Percentiles rank a stretch among this genome's conserved stretches.
These are phyloP conservation scores for Cyrtonyx montezumae DNA, from an alignment of 2,113 vertebrate genomes.

Conservation along the genomic window DNA sequence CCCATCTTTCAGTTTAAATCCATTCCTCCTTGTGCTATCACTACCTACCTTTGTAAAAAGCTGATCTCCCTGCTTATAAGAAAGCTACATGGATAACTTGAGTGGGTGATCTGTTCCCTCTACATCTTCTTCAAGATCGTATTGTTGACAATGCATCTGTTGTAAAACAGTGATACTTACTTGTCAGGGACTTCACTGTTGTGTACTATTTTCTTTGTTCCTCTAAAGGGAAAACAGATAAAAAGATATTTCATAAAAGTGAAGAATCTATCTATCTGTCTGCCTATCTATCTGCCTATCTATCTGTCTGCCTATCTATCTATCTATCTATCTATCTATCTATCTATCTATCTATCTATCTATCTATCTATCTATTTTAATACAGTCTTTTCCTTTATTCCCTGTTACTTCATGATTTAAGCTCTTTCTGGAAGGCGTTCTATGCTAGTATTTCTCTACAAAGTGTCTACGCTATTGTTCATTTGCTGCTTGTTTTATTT, in stretches of 20 bases:
- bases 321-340: too few relatives aligned
- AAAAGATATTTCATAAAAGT: background rate
- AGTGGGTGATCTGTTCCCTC: background rate
- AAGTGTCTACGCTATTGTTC: background rate
- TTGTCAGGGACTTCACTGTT: fast-evolving
- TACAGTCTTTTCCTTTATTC: background rate
- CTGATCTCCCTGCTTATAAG: too few relatives aligned
- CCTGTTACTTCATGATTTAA: background rate
- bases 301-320: too few relatives aligned
- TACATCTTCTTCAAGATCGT: background rate
- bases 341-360: too few relatives aligned
- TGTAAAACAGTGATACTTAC: background rate
- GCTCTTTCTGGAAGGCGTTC: background rate
- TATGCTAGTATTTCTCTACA: background rate
- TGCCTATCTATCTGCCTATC: too few relatives aligned
- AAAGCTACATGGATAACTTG: background rate
- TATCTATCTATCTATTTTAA: too few relatives aligned
- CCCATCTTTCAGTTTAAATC: too few relatives aligned
- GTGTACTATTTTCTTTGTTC: background rate
- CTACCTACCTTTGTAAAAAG: too few relatives aligned
- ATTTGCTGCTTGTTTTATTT: background rate
- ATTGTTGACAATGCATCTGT: background rate
- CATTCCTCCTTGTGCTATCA: too few relatives aligned
- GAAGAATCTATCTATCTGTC: background rate
- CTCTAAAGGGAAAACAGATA: background rate